phyloP scores from a whole-genome alignment of 2,797 vertebrate genomes.

The Scolopax bukidnonensis region DNA sequence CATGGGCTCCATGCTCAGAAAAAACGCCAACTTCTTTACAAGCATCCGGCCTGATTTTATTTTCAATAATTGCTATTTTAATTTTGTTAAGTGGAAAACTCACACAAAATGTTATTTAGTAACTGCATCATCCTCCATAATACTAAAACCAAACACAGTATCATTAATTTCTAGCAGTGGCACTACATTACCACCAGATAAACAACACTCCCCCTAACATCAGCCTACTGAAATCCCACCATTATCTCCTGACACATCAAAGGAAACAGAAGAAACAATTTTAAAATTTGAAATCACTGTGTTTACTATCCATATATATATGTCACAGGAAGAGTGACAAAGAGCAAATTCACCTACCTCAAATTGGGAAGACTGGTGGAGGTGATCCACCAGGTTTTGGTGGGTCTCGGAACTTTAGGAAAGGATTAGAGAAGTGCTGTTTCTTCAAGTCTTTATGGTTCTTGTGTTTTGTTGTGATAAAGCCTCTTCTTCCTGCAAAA shows the following conservation, averaged over 20 bases:
- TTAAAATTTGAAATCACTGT: not conserved
- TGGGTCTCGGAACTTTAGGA: constrained; percentile 7
- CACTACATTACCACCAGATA: not conserved
- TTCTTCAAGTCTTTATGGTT: constrained; percentile 23
- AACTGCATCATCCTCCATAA: not conserved
- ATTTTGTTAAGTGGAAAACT: not conserved
- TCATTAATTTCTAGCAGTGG: not conserved
- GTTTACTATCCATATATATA: not conserved
- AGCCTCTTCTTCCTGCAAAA: constrained; percentile 71
- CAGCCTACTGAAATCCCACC: not conserved
- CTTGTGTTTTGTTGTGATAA: constrained; percentile 11
- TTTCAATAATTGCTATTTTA: not conserved
- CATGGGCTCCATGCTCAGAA: not conserved
- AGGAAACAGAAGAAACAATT: accelerated
- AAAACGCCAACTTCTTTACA: not conserved
- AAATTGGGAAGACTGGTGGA: constrained; percentile 42
- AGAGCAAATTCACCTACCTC: constrained; percentile 47
- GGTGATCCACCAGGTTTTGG: constrained; percentile 44
- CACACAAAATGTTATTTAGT: not conserved
- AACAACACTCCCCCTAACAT: not conserved
- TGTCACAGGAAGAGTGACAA: not conserved
- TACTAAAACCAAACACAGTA: not conserved
- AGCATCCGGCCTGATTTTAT: not conserved
- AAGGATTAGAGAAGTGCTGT: constrained; percentile 51
- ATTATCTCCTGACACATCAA: not conserved